phyloP scores from a whole-genome alignment of 2,888 invertebrate species.

The Emesis furor region DNA sequence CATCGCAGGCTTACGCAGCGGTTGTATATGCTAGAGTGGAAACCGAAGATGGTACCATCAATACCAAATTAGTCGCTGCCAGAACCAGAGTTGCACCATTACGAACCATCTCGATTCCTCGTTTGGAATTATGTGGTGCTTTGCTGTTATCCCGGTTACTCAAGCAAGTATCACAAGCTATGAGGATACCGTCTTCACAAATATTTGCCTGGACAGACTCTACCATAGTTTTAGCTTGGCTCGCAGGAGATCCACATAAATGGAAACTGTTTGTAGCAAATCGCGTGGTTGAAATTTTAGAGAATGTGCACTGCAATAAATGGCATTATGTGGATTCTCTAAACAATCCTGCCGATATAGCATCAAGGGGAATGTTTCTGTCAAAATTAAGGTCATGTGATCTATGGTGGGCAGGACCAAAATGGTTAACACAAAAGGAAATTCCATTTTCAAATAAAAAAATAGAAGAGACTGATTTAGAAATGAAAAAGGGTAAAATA shows the following conservation, averaged over 20 bases:
- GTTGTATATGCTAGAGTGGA: neutral
- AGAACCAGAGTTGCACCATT: conserved; percentile 61
- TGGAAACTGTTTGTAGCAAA: conserved; percentile 72
- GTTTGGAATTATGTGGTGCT: conserved; percentile 66
- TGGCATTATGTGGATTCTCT: conserved; percentile 66
- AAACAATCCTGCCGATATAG: conserved; percentile 69
- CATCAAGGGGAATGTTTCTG: conserved; percentile 60
- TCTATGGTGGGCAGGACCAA: conserved; percentile 68
- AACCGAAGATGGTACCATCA: neutral
- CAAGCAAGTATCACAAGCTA: conserved; percentile 49
- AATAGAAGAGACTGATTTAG: conserved; percentile 7
- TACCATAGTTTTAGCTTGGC: conserved; percentile 52
- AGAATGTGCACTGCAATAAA: conserved; percentile 37
- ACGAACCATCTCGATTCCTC: conserved; percentile 51
- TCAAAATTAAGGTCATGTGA: conserved; percentile 40
- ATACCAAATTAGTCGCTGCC: conserved; percentile 41
- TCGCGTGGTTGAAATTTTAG: conserved; percentile 58
- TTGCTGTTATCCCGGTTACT: conserved; percentile 62
- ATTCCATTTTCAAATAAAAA: neutral
- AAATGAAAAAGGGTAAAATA: conserved; percentile 6
- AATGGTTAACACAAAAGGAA: conserved; percentile 58
- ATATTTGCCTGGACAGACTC: conserved; percentile 53
- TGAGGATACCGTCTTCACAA: conserved; percentile 43
- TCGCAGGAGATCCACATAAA: conserved; percentile 60
- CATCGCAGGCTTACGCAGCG: neutral